Conservation (phyloP, 2,888 invertebrate species). For the Epirrhoe tristata region DNA sequence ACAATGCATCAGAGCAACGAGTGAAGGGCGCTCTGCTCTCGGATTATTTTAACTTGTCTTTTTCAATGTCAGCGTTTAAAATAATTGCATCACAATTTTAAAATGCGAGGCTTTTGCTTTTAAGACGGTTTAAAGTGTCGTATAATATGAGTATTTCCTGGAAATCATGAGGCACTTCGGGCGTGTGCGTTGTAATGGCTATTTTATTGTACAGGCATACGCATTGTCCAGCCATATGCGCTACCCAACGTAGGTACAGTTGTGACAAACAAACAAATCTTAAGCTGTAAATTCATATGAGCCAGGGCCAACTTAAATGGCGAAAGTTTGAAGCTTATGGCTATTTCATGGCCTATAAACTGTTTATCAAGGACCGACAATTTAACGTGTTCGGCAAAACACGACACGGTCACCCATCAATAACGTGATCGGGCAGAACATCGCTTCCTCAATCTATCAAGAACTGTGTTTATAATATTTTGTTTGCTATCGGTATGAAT, state of each 20-base stretch:
- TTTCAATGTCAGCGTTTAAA: slow-evolving; percentile 85
- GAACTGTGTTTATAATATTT: neutral
- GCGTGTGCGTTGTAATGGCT: slow-evolving; percentile 39
- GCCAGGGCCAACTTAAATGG: neutral
- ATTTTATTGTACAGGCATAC: slow-evolving; percentile 31
- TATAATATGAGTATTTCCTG: slow-evolving; percentile 81
- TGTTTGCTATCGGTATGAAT: neutral
- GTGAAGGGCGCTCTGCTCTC: slow-evolving; percentile 83
- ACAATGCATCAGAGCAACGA: slow-evolving; percentile 80
- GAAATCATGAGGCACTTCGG: slow-evolving; percentile 70
- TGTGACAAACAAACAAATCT: neutral
- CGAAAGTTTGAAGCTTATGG: neutral
- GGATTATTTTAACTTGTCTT: slow-evolving; percentile 84
- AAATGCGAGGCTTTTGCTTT: slow-evolving; percentile 82
- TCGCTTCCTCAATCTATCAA: neutral
- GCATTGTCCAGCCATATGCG: slow-evolving; percentile 18
- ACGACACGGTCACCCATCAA: neutral
- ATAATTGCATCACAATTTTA: slow-evolving; percentile 85
- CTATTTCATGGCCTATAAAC: neutral
- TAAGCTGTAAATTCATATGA: neutral
- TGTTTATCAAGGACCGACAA: neutral
- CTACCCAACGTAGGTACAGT: neutral
- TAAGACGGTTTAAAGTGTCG: slow-evolving; percentile 77
- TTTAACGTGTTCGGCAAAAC: neutral
- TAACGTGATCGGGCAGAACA: neutral